Percentiles rank a stretch among this genome's conserved stretches.
These are phyloP conservation scores for Myocastor coypus DNA, from an alignment of 2,113 vertebrate genomes.

Conservation along the genomic window DNA sequence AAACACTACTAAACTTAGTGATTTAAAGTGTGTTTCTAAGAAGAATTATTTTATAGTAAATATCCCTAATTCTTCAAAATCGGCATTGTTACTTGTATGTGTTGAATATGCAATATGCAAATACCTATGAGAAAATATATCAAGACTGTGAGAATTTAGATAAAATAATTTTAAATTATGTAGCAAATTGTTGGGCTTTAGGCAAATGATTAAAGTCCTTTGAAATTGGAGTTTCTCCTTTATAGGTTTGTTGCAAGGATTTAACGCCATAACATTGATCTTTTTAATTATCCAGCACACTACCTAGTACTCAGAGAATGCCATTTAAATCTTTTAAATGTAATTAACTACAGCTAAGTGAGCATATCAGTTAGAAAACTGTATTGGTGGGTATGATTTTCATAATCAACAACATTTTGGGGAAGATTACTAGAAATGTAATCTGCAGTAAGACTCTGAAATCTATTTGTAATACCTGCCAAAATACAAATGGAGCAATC, in stretches of 20 bases:
- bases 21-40: not conserved
- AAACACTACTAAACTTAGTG: not conserved
- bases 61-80: not conserved
- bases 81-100: not conserved
- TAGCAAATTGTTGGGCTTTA: conserved; percentile 40
- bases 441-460: not conserved
- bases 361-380: conserved; percentile 27
- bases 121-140: not conserved
- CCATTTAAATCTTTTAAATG: not conserved
- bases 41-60: not conserved
- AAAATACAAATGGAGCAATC: conserved; percentile 34
- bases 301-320: not conserved
- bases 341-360: not conserved
- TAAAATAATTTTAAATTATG: conserved; percentile 11
- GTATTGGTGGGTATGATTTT: conserved; percentile 34
- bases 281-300: conserved; percentile 13
- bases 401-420: not conserved
- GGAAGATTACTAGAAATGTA: conserved; percentile 24
- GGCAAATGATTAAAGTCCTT: conserved; percentile 28
- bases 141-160: not conserved
- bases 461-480: not conserved
- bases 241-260: not conserved
- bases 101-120: not conserved
- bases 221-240: conserved; percentile 14
- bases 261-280: conserved; percentile 20